phyloP scores from a whole-genome alignment of 2,797 vertebrate genomes.

The Propithecus deckenii region DNA sequence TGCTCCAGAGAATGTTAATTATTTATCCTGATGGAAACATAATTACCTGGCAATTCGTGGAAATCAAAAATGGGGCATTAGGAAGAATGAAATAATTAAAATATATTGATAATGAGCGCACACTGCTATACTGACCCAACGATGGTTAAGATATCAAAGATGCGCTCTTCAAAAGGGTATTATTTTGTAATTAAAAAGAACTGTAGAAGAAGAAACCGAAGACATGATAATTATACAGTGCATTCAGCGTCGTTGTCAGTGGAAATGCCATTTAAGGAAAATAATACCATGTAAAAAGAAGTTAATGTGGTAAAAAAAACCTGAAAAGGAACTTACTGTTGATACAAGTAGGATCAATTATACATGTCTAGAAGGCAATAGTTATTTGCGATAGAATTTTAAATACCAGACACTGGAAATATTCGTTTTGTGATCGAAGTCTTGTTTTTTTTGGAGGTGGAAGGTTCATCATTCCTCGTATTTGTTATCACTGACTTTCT shows the following conservation, averaged over 20 bases:
- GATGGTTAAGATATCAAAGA: constrained; percentile 83
- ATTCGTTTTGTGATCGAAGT: constrained; percentile 36
- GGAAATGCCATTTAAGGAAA: constrained; percentile 82
- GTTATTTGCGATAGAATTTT: constrained; percentile 70
- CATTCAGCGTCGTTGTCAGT: constrained; percentile 74
- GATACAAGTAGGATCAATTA: constrained; percentile 77
- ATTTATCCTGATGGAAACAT: constrained; percentile 22
- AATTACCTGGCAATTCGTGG: constrained; percentile 57
- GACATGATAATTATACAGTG: constrained; percentile 81
- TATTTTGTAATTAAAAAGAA: constrained; percentile 86
- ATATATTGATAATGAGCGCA: constrained; percentile 76
- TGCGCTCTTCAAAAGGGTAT: constrained; percentile 80
- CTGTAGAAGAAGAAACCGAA: constrained; percentile 80
- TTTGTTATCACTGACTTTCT: neutral
- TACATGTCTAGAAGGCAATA: constrained; percentile 66
- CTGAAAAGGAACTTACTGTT: constrained; percentile 67
- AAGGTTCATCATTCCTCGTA: neutral
- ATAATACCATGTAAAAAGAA: constrained; percentile 76
- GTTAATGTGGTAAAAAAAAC: constrained; percentile 63
- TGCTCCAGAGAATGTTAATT: constrained; percentile 65
- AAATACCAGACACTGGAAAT: constrained; percentile 68
- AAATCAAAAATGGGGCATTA: constrained; percentile 68
- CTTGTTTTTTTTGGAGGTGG: neutral
- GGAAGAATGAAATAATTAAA: constrained; percentile 76
- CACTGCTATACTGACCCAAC: constrained; percentile 78